Percentiles rank a stretch among this genome's conserved stretches.
Conservation (phyloP, 2,797 vertebrate genomes). For the Enteromius mattozi region DNA sequence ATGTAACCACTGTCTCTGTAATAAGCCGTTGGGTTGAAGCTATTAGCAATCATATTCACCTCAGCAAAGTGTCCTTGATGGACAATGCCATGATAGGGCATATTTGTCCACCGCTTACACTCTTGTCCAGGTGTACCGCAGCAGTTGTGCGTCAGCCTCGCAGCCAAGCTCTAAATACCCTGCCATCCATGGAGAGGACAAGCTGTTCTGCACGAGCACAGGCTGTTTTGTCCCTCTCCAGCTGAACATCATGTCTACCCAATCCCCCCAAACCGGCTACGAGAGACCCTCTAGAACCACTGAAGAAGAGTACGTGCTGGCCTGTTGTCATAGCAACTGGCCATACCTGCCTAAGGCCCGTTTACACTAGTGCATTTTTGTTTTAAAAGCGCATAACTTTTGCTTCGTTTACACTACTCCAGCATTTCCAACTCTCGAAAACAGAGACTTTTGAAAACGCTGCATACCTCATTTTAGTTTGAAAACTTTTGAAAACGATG, state of each 20-base stretch:
- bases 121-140: slow-evolving; percentile 49
- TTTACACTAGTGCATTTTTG: slow-evolving; percentile 36
- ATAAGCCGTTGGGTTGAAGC: neutral
- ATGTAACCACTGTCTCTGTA: slow-evolving; percentile 21
- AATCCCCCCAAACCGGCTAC: slow-evolving; percentile 61
- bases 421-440: neutral
- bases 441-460: too few species aligned
- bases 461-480: too few species aligned
- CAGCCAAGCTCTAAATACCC: slow-evolving; percentile 34
- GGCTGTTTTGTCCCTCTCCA: slow-evolving; percentile 68
- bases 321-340: slow-evolving; percentile 79
- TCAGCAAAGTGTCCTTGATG: slow-evolving; percentile 36
- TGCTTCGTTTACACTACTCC: neutral
- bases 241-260: slow-evolving; percentile 64
- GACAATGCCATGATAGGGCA: slow-evolving; percentile 6
- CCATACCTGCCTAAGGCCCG: slow-evolving; percentile 64
- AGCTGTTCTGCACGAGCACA: slow-evolving; percentile 70
- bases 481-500: too few species aligned
- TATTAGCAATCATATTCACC: slow-evolving; percentile 1
- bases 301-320: slow-evolving; percentile 72
- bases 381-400: neutral
- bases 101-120: slow-evolving; percentile 38
- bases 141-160: slow-evolving; percentile 48
- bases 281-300: slow-evolving; percentile 60
- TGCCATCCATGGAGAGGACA: slow-evolving; percentile 65